Evolutionary conservation across 2,113 vertebrate species (phyloP), one percentile per base, ranked within the genome.

Genomic region (Onychostoma macrolepis): DNA sequence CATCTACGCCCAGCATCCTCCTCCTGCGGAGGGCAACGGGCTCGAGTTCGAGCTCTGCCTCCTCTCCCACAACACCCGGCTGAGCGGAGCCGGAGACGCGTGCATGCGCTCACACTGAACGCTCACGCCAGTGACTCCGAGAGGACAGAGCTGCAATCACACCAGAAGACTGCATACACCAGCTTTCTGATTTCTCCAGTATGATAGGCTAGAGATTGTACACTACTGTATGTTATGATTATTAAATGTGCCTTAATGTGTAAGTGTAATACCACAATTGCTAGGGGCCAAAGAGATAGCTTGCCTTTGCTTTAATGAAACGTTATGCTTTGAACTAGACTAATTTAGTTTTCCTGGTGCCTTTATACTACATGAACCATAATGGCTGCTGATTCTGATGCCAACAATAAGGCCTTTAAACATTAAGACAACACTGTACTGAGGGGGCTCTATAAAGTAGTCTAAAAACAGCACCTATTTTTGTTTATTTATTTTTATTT

Each of bases 231-330:
- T 45, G 21, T 50, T 78, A 53, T 50, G 48, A 33, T 69, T 83
- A 33, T 83, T 30, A 24, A 28, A 72, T 17, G 79, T 87, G 79
- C 61, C 86, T 83, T 87, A 82, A 43, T 33, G n/a, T 45, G 26
- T 24, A 50, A 56, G 24, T 36, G 9, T 79, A 8, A 21, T 26
- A 28, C 12, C 28, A 86, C 45, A 24, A 41, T 1, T 74, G 10
- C 30, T 45, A 74, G 74, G 28, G 50, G 50, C 69, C 84, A 53
- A 86, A 50, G 85, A 71, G 41, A 30, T 71, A 30, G 19, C 2
- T 45, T 26, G 38, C 56, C 56, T 80, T 69, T 30, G 65, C 48
- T 69, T 19, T 28, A 28, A 21, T 63, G 15, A 65, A 56, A 56
- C 26, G 65, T 72, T 41, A 41, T 21, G 9, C 53, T 77, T 2